These are phyloP conservation scores for Oriolus oriolus DNA, from an alignment of 2,113 vertebrate genomes.

Conservation along the genomic window DNA sequence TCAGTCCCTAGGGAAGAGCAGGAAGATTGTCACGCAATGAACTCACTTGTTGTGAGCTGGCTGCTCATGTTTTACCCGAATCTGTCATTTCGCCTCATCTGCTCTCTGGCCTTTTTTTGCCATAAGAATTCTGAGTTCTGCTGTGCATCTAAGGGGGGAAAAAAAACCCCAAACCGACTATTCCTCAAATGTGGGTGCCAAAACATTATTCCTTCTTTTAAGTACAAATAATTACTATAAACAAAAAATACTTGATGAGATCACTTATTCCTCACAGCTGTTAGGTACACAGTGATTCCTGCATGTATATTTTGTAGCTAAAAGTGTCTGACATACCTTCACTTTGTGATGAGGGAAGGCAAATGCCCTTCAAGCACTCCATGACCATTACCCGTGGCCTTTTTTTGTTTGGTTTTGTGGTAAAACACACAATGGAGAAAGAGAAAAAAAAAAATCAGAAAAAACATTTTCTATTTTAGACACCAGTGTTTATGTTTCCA, in stretches of 20 bases:
- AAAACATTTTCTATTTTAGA: not conserved
- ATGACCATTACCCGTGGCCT: not conserved
- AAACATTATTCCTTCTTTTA: not conserved
- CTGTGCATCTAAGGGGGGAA: not conserved
- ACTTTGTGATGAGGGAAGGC: not conserved
- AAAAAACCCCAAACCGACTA: not conserved
- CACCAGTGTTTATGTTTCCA: not conserved
- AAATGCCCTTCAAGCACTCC: not conserved
- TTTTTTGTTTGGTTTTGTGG: not conserved
- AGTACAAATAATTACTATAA: not conserved
- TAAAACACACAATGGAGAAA: not conserved
- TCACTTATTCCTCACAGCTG: not conserved
- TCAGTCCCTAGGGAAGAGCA: not conserved
- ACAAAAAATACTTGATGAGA: not conserved
- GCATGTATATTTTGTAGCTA: not conserved
- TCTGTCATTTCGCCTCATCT: not conserved
- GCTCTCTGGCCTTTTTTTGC: not conserved
- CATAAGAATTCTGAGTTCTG: not conserved
- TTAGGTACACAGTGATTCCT: not conserved
- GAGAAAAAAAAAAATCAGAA: not conserved
- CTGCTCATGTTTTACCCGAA: not conserved
- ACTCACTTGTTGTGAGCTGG: not conserved
- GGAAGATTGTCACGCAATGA: not conserved
- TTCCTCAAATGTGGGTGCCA: not conserved
- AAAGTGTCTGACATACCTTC: not conserved